These are phyloP conservation scores for Poeciliopsis occidentalis DNA, from an alignment of 2,113 vertebrate species.

Conservation along the genomic window DNA sequence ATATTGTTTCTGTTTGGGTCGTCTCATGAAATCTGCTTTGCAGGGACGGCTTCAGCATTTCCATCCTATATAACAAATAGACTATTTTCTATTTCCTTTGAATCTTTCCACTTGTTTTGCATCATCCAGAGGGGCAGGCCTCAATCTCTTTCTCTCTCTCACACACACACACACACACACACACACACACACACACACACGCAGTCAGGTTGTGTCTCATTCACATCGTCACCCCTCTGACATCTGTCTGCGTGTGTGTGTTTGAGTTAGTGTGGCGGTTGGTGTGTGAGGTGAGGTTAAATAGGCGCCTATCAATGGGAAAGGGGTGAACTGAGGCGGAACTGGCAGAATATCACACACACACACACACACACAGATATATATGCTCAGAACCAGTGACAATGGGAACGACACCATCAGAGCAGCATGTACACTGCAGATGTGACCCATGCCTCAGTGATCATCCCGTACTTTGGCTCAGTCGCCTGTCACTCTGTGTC, in stretches of 20 bases:
- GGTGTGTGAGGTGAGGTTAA: constrained; percentile 71
- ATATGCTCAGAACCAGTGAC: constrained; percentile 42
- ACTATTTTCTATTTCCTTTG: constrained; percentile 23
- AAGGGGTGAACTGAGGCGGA: constrained; percentile 68
- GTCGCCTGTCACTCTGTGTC: constrained; percentile 54
- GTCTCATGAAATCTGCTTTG: constrained; percentile 41
- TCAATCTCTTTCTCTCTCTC: constrained; percentile 19
- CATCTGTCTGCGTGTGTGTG: constrained; percentile 54
- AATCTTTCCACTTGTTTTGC: constrained; percentile 57
- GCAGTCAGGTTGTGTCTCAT: constrained; percentile 55
- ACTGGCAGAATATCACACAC: constrained; percentile 64
- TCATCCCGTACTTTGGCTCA: constrained; percentile 64
- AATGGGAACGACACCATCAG: constrained; percentile 60
- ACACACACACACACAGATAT: constrained; percentile 8
- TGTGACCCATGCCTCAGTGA: constrained; percentile 64
- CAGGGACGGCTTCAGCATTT: neutral
- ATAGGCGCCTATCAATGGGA: constrained; percentile 66
- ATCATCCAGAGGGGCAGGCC: constrained; percentile 50
- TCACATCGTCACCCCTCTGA: constrained; percentile 69
- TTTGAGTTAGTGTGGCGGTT: constrained; percentile 60
- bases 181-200: constrained; percentile 5
- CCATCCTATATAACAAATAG: constrained; percentile 6
- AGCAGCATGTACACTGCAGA: constrained; percentile 57
- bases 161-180: constrained; percentile 10
- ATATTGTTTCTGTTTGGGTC: constrained; percentile 57